Evolutionary conservation across 2,797 vertebrate species (phyloP), one percentile per base, ranked within the genome.

Genomic region (Hippopotamyrus pictus): DNA sequence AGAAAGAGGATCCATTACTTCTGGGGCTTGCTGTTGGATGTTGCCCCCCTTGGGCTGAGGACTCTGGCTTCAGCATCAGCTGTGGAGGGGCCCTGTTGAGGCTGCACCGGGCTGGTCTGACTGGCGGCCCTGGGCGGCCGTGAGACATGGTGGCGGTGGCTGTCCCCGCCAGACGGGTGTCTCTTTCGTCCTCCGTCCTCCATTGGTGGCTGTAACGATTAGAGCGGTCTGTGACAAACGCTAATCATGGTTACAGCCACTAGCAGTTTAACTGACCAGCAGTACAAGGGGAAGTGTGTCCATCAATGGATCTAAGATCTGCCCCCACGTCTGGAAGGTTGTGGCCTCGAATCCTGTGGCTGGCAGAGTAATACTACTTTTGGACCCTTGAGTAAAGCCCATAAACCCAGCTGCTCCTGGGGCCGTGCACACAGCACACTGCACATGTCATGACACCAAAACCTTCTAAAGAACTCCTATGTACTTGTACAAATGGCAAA

Each of bases 171-270:
- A 5, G 96, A 96, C 0, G 96, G 94, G 93, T 97, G 97, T 92
- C 98, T 96, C 91, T 97, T 97, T 91, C 97, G 97, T 89, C 96
- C 95, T 90, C 97, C 97, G 89, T 99, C 98, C 93, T 99, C 98
- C 95, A 99, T 98, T 4, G 98, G 98, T 12, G 98, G 98, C 98
- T 99, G 94, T 1, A 95, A 95, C 0, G 9, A 79, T 4, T 3
- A 89, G 69, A 79, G 29, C 50, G 1, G 44, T 7, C 17, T 9
- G 29, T 29, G 41, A 79, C 73, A n/a, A 44, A 79, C 6, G 1
- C 57, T 33, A 76, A n/a, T 6, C 69, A 82, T 29, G 29, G 29
- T 48, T 25, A 88, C 29, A 17, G 48, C 29, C 73, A 11, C n/a
- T 22, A 9, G 41, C 17, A 46, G 37, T n/a, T 83, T 48, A 37